Evolutionary conservation across 2,113 vertebrate species (phyloP).

Genomic region (Turnix velox): DNA sequence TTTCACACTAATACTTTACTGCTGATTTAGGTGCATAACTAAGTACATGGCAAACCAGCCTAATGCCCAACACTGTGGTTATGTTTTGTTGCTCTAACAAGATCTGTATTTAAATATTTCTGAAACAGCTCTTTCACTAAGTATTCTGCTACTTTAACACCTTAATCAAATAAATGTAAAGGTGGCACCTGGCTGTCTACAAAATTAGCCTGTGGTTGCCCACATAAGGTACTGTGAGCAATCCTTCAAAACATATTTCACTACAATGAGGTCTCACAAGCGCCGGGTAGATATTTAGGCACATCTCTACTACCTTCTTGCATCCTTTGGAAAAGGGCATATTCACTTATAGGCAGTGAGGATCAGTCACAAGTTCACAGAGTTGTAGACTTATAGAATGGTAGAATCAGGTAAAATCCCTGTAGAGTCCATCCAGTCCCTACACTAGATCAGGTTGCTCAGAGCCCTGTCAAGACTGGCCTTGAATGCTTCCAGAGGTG

Average conservation of each 20-base stretch:
- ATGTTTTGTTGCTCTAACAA: neutral
- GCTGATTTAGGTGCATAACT: neutral
- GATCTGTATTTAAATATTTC: neutral
- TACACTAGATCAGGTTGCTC: too few species aligned
- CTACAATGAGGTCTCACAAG: neutral
- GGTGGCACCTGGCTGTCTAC: neutral
- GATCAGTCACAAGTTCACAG: neutral
- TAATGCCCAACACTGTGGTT: neutral
- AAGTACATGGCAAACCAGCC: neutral
- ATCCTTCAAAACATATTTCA: neutral
- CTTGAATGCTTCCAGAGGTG: too few species aligned
- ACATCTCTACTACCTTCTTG: neutral
- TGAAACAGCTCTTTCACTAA: neutral
- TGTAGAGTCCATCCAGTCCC: too few species aligned
- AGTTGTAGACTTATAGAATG: neutral
- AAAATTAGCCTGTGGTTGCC: neutral
- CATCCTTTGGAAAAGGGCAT: neutral
- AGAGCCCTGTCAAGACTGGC: too few species aligned
- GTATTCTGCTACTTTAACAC: neutral
- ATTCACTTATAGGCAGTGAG: neutral
- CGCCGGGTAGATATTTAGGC: neutral
- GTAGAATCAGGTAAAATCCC: too few species aligned
- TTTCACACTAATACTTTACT: neutral
- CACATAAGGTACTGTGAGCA: neutral
- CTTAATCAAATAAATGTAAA: neutral